Evolutionary conservation across 2,113 vertebrate species (phyloP), one percentile per base, ranked within the genome.

Genomic region (Thomomys bottae): DNA sequence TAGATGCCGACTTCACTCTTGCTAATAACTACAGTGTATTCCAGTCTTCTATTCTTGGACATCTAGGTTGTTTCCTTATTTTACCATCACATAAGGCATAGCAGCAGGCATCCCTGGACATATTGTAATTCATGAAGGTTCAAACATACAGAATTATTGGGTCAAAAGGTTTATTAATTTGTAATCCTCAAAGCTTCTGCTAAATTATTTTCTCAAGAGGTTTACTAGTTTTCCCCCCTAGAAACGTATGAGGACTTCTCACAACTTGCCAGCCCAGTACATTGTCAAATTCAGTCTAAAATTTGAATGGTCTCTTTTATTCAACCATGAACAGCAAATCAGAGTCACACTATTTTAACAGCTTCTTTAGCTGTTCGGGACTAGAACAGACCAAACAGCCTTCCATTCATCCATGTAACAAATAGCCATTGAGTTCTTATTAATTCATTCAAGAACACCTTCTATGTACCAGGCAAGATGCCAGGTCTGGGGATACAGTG

Each of bases 361-460:
- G 93, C 87, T 96, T 94, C 95, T 96, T 96, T 95, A 94, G 94
- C 96, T 96, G 94, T 94, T 86, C 90, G 93, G 95, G 94, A 92
- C 87, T 84, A 95, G 95, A 91, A 94, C 93, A 94, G 87, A 87
- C 95, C 91, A 94, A 96, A 95, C 94, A 96, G 76, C 94, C 96
- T 84, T 94, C 93, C 93, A 96, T 96, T 96, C 96, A 96, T 94
- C 91, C 91, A 7, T 93, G 84, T 94, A 94, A 96, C 96, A 96
- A 96, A 95, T 86, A 84, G 87, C 87, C 95, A 95, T 95, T 96
- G 96, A 96, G 91, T 66, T 67, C 91, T 92, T 94, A 95, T 93
- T 96, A 93, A 94, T 95, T 94, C 95, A 96, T 96, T 96, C 94
- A 95, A 88, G 95, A 96, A 96, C 93, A 96, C 94, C 96, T 95